A percentile compares a stretch with the other conserved stretches of the same genome.
Conservation (phyloP, 2,113 vertebrate species). For the Oreocharis arfaki region DNA sequence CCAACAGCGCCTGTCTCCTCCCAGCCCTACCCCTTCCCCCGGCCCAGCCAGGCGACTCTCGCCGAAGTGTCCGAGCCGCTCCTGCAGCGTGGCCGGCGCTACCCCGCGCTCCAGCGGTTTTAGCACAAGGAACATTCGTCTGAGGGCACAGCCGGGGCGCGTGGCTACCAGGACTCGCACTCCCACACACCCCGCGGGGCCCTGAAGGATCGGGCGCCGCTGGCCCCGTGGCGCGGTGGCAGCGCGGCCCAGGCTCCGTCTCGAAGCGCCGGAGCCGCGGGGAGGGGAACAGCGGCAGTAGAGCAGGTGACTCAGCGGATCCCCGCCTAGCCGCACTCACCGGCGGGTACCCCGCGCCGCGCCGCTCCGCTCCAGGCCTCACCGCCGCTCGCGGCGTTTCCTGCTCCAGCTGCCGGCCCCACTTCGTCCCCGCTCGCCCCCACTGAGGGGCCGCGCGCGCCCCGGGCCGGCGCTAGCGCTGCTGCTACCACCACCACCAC, state of each 20-base stretch:
- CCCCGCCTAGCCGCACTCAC: not conserved
- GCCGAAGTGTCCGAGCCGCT: fast-evolving
- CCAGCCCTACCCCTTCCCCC: not conserved
- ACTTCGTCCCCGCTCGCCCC: not conserved
- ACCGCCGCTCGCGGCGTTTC: not conserved
- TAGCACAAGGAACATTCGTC: fast-evolving
- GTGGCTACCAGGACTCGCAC: not conserved
- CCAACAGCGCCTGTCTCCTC: fast-evolving
- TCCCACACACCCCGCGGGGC: not conserved
- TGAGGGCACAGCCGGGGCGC: not conserved
- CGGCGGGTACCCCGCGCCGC: not conserved
- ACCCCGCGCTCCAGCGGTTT: not conserved
- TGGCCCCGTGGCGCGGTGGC: not conserved
- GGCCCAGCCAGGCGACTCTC: fast-evolving
- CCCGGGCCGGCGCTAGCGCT: too few relatives aligned
- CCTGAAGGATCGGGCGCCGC: not conserved
- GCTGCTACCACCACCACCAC: too few relatives aligned
- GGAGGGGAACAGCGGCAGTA: not conserved
- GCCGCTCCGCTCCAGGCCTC: not conserved
- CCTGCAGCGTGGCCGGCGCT: not conserved
- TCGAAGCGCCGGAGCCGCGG: not conserved
- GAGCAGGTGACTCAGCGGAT: constrained; percentile 25
- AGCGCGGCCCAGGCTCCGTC: not conserved
- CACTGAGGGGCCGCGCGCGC: too few relatives aligned
- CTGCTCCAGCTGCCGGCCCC: not conserved